Conservation (phyloP, 2,888 invertebrate species). For the Drosophila lacicola region DNA sequence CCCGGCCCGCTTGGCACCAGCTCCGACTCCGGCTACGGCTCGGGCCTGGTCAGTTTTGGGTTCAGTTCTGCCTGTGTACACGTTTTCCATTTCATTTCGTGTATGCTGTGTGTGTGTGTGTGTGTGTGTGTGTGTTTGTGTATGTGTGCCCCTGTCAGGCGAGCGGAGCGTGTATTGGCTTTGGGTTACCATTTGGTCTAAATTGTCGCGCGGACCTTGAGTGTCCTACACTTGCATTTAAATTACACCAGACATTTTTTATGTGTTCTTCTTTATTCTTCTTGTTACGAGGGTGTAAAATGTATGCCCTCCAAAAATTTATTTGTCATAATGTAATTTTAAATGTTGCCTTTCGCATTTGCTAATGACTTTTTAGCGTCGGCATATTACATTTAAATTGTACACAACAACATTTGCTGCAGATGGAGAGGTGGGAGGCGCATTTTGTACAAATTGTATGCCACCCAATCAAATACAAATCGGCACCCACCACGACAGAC, state of each 20-base stretch:
- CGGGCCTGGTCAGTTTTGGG: slow-evolving; percentile 39
- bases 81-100: slow-evolving; percentile 78
- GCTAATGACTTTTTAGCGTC: slow-evolving; percentile 47
- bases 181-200: slow-evolving; percentile 52
- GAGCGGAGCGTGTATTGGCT: slow-evolving; percentile 33
- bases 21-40: not conserved
- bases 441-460: slow-evolving; percentile 66
- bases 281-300: slow-evolving; percentile 61
- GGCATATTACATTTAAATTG: slow-evolving; percentile 45
- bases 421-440: slow-evolving; percentile 9
- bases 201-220: slow-evolving; percentile 77
- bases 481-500: slow-evolving; percentile 53
- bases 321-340: slow-evolving; percentile 69
- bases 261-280: slow-evolving; percentile 8
- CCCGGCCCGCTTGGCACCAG: not conserved
- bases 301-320: slow-evolving; percentile 34
- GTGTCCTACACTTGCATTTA: slow-evolving; percentile 58
- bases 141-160: slow-evolving; percentile 2
- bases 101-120: slow-evolving; percentile 1
- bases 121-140: not conserved
- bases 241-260: slow-evolving; percentile 52
- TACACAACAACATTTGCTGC: slow-evolving; percentile 37
- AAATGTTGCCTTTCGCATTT: slow-evolving; percentile 54
- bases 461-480: slow-evolving; percentile 59
- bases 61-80: slow-evolving; percentile 20